Base-by-base conservation (phyloP, 2,113 vertebrate species). In the Stomatorhinus ivindoensis region DNA sequence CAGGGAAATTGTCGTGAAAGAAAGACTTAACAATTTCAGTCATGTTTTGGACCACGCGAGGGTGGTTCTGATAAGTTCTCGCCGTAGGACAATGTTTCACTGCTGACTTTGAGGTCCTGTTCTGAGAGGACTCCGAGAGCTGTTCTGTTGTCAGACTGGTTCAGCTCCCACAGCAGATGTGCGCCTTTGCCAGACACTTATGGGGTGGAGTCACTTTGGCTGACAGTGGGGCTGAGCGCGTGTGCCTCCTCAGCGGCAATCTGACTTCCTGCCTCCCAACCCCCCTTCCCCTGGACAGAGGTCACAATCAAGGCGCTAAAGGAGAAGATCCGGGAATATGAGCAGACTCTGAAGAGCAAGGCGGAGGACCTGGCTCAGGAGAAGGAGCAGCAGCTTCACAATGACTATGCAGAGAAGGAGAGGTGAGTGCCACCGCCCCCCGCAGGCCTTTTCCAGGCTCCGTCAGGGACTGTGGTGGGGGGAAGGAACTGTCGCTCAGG, bases 301-400 rank as follows among this genome's bases (percentile, higher is more conserved):
- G 96, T 97, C 93, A 97, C 97, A 91, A 97, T 98, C 95, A 97
- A 97, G 96, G 96, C 96, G 95, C 97, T 98, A 96, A 97, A 97
- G 94, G 97, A 97, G 94, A 97, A 97, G 94, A 96, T 98, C 94
- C 96, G 96, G 94, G 96, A 97, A 93, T 97, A 97, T 92, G 97
- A 98, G 87, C 96, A 96, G 95, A 96, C 96, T 86, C 93, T 97
- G 95, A 96, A 96, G 95, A 97, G 94, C 93, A 96, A 97, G 94
- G 96, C 96, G 0, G 96, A 96, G 92, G 96, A 95, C 51, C 96
- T 96, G 88, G 96, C 95, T 90, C 95, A 96, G 21, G 96, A 95
- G 89, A 96, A 96, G 92, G 96, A 97, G 92, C 96, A 97, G 76
- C 96, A 95, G 93, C 92, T 96, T 94, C 96, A 97, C 91, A 96